A percentile compares a stretch with the other conserved stretches of the same genome.
Conservation (phyloP, 2,888 invertebrate species). For the Noctua comes region DNA sequence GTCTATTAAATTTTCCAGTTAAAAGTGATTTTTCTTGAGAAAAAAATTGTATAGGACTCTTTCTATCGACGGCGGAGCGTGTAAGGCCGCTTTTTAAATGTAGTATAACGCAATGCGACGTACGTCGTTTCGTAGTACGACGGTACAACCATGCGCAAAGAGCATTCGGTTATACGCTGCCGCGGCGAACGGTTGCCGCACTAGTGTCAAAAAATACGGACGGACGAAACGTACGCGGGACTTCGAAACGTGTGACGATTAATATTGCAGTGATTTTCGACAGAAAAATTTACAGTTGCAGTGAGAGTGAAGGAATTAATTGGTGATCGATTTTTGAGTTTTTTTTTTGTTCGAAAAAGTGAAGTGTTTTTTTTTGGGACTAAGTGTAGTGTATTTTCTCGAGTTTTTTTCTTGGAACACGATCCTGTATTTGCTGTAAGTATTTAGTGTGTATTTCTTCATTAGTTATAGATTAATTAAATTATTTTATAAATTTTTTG, state of each 20-base stretch:
- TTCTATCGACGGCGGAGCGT: slow-evolving; percentile 65
- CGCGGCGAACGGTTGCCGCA: slow-evolving; percentile 58
- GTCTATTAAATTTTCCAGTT: slow-evolving; percentile 46
- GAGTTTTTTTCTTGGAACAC: slow-evolving; percentile 50
- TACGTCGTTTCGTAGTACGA: slow-evolving; percentile 82
- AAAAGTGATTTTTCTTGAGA: slow-evolving; percentile 51
- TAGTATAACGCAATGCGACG: slow-evolving; percentile 88
- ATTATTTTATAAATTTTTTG: neutral
- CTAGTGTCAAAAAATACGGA: slow-evolving; percentile 36
- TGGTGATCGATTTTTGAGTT: slow-evolving; percentile 35
- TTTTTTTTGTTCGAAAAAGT: slow-evolving; percentile 47
- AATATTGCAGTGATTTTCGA: slow-evolving; percentile 48
- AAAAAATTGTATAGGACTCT: slow-evolving; percentile 28
- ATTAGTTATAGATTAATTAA: neutral
- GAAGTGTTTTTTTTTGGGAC: slow-evolving; percentile 59
- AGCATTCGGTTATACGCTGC: slow-evolving; percentile 79
- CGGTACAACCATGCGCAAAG: slow-evolving; percentile 86
- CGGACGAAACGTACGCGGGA: slow-evolving; percentile 34
- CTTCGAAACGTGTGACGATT: slow-evolving; percentile 47
- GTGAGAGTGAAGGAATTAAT: slow-evolving; percentile 57
- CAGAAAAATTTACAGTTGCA: slow-evolving; percentile 36
- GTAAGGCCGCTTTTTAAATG: slow-evolving; percentile 78
- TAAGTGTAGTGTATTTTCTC: slow-evolving; percentile 51
- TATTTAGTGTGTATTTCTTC: slow-evolving; percentile 26
- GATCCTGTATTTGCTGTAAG: slow-evolving; percentile 43